Percentiles rank a stretch among this genome's conserved stretches.
These are phyloP conservation scores for Acanthurus tractus DNA, from an alignment of 2,797 vertebrate genomes.

Conservation along the genomic window DNA sequence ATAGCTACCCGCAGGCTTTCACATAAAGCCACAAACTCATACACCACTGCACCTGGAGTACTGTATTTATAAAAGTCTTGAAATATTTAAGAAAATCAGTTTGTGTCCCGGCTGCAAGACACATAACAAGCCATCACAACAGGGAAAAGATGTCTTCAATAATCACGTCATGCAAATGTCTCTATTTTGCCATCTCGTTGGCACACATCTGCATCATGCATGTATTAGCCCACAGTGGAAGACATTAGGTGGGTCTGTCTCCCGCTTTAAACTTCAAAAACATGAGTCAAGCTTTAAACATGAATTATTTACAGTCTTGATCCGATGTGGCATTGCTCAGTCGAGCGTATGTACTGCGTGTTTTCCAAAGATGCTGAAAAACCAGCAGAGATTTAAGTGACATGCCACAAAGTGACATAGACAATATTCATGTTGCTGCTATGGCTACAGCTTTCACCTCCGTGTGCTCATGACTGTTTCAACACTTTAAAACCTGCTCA, in stretches of 20 bases:
- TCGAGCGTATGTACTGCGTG: slow-evolving; percentile 46
- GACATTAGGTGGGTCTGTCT: slow-evolving; percentile 57
- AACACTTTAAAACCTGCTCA: slow-evolving; percentile 29
- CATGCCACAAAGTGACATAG: slow-evolving; percentile 66
- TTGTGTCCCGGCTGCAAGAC: neutral
- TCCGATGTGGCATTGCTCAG: slow-evolving; percentile 70
- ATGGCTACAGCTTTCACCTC: slow-evolving; percentile 29
- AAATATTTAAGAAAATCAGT: slow-evolving; percentile 13
- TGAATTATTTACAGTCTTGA: slow-evolving; percentile 73
- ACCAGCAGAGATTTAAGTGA: slow-evolving; percentile 70
- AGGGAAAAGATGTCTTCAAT: slow-evolving; percentile 8
- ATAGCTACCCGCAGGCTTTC: slow-evolving; percentile 5
- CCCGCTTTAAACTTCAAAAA: slow-evolving; percentile 61
- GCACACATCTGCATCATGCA: slow-evolving; percentile 33
- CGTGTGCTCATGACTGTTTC: slow-evolving; percentile 18
- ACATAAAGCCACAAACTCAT: slow-evolving; percentile 9
- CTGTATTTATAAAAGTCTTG: slow-evolving; percentile 24
- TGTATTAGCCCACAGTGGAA: slow-evolving; percentile 31
- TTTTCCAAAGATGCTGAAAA: slow-evolving; percentile 62
- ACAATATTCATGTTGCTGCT: slow-evolving; percentile 62
- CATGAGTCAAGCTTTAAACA: slow-evolving; percentile 66
- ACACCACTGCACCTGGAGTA: neutral
- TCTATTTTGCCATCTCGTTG: slow-evolving; percentile 5
- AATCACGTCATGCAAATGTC: slow-evolving; percentile 31
- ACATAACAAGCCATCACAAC: slow-evolving; percentile 11